Evolutionary conservation across 2,113 vertebrate species (phyloP).

Genomic region (Zonotrichia leucophrys): DNA sequence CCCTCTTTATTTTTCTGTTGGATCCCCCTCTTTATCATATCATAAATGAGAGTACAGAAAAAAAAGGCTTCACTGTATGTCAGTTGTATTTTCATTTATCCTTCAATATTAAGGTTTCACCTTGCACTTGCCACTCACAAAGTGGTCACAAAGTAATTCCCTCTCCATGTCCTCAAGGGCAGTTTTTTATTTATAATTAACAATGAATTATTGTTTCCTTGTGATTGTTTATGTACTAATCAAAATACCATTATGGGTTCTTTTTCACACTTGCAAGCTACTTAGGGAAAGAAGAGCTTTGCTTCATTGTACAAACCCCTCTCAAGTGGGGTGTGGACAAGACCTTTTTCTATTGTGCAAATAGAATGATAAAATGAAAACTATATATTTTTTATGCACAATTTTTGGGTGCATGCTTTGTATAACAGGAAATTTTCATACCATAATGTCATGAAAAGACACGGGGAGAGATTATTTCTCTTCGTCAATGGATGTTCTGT

Average conservation of each 20-base stretch:
- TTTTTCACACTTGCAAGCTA: neutral
- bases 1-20: neutral
- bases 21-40: neutral
- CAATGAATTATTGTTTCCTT: neutral
- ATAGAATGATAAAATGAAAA: neutral
- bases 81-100: neutral
- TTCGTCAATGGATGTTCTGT: neutral
- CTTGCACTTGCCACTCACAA: neutral
- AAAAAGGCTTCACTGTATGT: neutral
- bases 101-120: neutral
- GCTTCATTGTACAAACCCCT: neutral
- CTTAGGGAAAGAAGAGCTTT: neutral
- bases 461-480: neutral
- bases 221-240: neutral
- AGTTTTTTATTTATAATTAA: neutral
- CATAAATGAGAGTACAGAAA: neutral
- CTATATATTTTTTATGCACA: neutral
- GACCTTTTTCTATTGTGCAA: neutral
- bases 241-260: neutral
- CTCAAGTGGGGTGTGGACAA: neutral
- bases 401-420: neutral
- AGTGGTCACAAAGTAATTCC: neutral
- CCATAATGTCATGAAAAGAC: neutral
- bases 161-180: neutral
- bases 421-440: neutral